These are phyloP conservation scores for Caenorhabditis sinica DNA, from an alignment of 2,888 invertebrate species.

Conservation along the genomic window DNA sequence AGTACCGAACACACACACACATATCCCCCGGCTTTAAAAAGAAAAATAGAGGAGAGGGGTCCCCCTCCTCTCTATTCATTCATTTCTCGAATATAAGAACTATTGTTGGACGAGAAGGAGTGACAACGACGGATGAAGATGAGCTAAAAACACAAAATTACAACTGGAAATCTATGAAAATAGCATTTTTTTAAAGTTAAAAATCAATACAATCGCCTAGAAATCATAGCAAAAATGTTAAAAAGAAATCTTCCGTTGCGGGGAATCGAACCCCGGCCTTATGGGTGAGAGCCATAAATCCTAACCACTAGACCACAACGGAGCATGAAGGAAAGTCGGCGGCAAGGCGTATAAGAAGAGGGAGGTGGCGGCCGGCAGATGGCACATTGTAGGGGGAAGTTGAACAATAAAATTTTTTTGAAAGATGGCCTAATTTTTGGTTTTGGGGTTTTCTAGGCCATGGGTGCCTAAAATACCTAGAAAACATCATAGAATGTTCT, in stretches of 20 bases:
- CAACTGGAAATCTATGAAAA: background rate
- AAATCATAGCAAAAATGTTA: constrained; percentile 6
- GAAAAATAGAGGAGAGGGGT: background rate
- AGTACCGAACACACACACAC: constrained; percentile 10
- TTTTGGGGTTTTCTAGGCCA: background rate
- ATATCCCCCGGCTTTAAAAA: background rate
- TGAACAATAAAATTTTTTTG: background rate
- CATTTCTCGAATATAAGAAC: constrained; percentile 20
- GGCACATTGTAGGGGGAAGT: background rate
- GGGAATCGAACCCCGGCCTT: constrained; percentile 74
- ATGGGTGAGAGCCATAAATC: constrained; percentile 75
- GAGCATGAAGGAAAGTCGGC: constrained; percentile 17
- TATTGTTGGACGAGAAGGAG: constrained; percentile 28
- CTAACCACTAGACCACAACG: constrained; percentile 74
- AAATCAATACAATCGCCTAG: too few species aligned
- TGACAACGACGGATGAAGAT: background rate
- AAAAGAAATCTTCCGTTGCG: constrained; percentile 56
- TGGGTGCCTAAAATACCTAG: background rate
- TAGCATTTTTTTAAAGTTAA: background rate
- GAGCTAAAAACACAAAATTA: background rate
- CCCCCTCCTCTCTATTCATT: constrained; percentile 28
- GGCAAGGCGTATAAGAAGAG: constrained; percentile 5
- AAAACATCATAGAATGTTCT: too few species aligned
- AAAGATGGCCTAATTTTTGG: background rate
- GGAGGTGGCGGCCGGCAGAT: background rate